A percentile compares a stretch with the other conserved stretches of the same genome.
Evolutionary conservation across 92 coral and sea anemone genomes (phyloP).

Genomic region (Epizoanthus illoricatus): DNA sequence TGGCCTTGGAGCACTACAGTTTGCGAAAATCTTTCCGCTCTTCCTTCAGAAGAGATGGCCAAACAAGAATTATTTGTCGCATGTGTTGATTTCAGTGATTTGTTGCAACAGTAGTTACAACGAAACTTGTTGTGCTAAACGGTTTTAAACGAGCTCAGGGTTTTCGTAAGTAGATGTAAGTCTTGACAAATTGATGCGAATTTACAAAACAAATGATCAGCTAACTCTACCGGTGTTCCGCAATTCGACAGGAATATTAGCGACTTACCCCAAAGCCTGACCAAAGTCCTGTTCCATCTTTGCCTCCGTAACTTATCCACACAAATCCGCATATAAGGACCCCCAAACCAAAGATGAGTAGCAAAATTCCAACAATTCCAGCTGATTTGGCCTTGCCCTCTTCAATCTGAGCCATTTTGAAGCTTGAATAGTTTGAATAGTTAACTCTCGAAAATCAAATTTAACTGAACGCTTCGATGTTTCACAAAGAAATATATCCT

Average conservation of each 20-base stretch:
- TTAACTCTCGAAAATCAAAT: background rate
- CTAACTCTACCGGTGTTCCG: background rate
- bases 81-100: too few relatives aligned
- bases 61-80: too few relatives aligned
- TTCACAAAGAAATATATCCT: too few relatives aligned
- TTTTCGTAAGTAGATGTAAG: too few relatives aligned
- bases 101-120: too few relatives aligned
- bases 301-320: constrained; percentile 50
- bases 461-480: background rate
- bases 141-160: too few relatives aligned
- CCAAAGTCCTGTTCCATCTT: constrained; percentile 69
- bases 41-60: too few relatives aligned
- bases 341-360: constrained; percentile 28
- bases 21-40: too few relatives aligned
- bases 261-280: constrained; percentile 67
- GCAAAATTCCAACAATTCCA: constrained; percentile 59
- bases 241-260: background rate
- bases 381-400: constrained; percentile 72
- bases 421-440: background rate
- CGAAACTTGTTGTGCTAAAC: too few relatives aligned
- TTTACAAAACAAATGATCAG: background rate
- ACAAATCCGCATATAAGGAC: constrained; percentile 56
- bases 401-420: constrained; percentile 27
- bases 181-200: background rate
- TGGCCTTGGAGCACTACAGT: too few relatives aligned